phyloP scores from a whole-genome alignment of 2,888 invertebrate species.

The Exephanes ischioxanthus region DNA sequence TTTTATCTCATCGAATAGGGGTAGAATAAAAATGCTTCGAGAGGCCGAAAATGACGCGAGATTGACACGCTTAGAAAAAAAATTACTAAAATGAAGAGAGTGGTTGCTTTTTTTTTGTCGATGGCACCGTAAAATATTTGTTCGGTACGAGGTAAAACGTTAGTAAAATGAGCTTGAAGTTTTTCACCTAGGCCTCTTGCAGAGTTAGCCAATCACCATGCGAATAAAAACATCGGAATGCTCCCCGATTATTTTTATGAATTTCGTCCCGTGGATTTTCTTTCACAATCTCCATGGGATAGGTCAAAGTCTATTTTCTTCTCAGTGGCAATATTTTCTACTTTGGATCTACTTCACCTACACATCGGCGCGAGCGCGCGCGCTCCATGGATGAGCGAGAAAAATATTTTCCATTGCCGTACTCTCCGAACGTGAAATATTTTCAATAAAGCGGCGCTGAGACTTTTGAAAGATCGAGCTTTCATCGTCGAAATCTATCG shows the following conservation, averaged over 20 bases:
- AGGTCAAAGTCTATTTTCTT: background rate
- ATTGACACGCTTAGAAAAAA: background rate
- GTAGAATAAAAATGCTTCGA: background rate
- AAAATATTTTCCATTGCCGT: conserved; percentile 16
- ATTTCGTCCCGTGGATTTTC: background rate
- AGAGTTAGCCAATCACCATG: too few relatives aligned
- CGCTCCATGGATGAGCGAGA: background rate
- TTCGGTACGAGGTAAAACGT: background rate
- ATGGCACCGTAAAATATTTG: background rate
- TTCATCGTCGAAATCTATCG: conserved; percentile 46
- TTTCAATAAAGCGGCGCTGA: background rate
- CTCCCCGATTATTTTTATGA: background rate
- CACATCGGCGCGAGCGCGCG: background rate
- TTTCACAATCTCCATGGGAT: background rate
- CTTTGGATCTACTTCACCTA: background rate
- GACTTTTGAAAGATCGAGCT: conserved; percentile 17
- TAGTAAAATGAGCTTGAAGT: too few relatives aligned
- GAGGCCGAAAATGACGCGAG: background rate
- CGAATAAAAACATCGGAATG: background rate
- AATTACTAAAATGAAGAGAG: background rate
- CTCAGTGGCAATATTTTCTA: background rate
- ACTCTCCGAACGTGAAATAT: conserved; percentile 29
- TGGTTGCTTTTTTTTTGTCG: background rate
- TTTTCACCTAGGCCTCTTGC: too few relatives aligned
- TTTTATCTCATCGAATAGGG: background rate